Conservation (phyloP, 2,888 invertebrate species). For the Melanchra persicariae region DNA sequence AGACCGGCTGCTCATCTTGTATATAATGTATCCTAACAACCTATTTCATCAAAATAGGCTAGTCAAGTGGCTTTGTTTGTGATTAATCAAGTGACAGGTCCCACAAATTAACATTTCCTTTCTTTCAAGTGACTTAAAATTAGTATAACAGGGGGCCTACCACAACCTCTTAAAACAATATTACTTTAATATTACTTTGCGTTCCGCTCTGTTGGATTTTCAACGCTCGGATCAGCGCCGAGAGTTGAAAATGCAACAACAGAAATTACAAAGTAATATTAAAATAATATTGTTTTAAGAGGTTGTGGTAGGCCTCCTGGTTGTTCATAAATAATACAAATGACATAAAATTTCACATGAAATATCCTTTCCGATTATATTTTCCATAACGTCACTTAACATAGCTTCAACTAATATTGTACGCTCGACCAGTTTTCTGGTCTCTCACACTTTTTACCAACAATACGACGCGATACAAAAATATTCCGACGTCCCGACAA, state of each 20-base stretch:
- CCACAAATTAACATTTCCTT: not conserved
- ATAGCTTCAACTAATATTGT: slow-evolving; percentile 28
- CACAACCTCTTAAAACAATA: too few species aligned
- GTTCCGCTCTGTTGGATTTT: too few species aligned
- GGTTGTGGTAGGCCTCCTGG: too few species aligned
- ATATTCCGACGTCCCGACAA: slow-evolving; percentile 49
- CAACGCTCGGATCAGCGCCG: too few species aligned
- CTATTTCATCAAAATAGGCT: not conserved
- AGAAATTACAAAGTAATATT: too few species aligned
- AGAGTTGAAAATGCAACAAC: too few species aligned
- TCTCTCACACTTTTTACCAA: slow-evolving; percentile 62
- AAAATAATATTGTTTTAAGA: too few species aligned
- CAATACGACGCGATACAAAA: slow-evolving; percentile 53
- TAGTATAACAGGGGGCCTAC: too few species aligned
- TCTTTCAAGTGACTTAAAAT: not conserved
- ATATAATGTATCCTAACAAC: too few species aligned
- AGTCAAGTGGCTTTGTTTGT: not conserved
- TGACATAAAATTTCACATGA: not conserved
- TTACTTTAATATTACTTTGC: too few species aligned
- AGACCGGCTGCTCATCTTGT: too few species aligned
- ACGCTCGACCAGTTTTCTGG: slow-evolving; percentile 38
- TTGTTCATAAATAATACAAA: too few species aligned
- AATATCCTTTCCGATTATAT: not conserved
- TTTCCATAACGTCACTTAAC: not conserved
- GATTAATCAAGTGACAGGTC: not conserved